Evolutionary conservation across 2,113 vertebrate genomes (phyloP).

Genomic region (Spheniscus mendiculus): DNA sequence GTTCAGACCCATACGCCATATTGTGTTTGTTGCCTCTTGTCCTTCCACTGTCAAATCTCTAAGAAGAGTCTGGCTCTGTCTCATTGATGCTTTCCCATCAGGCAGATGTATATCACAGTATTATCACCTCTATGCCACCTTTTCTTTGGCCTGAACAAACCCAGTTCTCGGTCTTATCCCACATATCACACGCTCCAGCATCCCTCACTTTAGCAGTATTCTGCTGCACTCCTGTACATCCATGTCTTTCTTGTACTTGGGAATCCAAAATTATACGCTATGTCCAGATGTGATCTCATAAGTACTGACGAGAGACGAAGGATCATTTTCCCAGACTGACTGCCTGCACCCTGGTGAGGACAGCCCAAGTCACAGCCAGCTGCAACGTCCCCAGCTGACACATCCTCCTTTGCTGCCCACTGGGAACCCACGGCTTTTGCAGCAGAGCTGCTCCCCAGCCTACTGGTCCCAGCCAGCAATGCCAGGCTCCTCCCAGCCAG

Average conservation of each 20-base stretch:
- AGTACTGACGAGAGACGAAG: not conserved
- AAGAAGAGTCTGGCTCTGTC: not conserved
- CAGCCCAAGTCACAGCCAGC: not conserved
- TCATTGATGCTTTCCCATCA: not conserved
- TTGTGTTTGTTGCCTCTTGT: not conserved
- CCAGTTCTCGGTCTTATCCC: not conserved
- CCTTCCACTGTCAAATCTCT: not conserved
- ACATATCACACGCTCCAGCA: not conserved
- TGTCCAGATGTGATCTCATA: fast-evolving
- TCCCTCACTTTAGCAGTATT: not conserved
- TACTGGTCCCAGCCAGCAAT: not conserved
- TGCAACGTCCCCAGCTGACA: not conserved
- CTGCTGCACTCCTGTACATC: not conserved
- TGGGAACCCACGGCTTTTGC: not conserved
- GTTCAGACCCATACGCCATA: not conserved
- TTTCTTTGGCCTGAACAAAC: not conserved
- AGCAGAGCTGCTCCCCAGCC: not conserved
- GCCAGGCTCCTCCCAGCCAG: not conserved
- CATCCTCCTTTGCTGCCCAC: not conserved
- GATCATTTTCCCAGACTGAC: not conserved
- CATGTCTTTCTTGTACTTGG: not conserved
- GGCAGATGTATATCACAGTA: not conserved
- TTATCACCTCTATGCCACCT: not conserved
- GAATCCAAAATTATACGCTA: not conserved
- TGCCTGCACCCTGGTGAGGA: not conserved